Base-by-base conservation (phyloP, 2,797 vertebrate genomes). In the Lutjanus argentimaculatus region DNA sequence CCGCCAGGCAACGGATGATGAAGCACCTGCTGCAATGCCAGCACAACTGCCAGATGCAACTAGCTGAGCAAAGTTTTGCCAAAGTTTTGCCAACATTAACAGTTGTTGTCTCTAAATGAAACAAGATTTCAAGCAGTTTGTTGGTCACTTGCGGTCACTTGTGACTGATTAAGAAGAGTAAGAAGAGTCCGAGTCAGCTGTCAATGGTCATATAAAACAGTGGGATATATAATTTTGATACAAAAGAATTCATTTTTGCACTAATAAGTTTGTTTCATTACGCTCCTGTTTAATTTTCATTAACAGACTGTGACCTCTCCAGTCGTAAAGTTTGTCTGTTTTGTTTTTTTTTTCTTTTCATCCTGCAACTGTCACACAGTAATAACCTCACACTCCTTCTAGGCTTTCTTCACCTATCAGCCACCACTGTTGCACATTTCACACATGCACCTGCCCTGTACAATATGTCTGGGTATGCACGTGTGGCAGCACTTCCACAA, bases 391-490 rank as follows among this genome's bases (percentile, higher is more conserved):
- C 53, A 45, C 40, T 40, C 30, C 11, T 53, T 2, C 10, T n/a
- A 17, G 19, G 63, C 42, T 36, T 61, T 22, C 40, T 76, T 57
- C n/a, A 10, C 51, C 62, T 8, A 19, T 15, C 16, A 63, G 36
- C 67, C 30, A 48, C 64, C 15, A 2, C 21, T 56, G 15, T 7
- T 49, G 63, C 58, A 75, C 63, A 52, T 75, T 67, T 78, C 48
- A 80, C 57, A 17, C 36, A 2, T 80, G 72, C 72, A 83, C 75
- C 48, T 76, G 65, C 40, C 83, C 79, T 68, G 55, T 63, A 67
- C 72, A 79, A 19, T 57, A 75, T 19, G 30, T 62, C 22, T 8
- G 40, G 45, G 22, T 55, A 13, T 53, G 73, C 53, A 56, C 36
- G 15, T 75, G 68, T 53, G 43, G 69, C 2, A 1, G 72, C 70